phyloP scores from a whole-genome alignment of 2,888 invertebrate species.

The Pterobdella sp. region DNA sequence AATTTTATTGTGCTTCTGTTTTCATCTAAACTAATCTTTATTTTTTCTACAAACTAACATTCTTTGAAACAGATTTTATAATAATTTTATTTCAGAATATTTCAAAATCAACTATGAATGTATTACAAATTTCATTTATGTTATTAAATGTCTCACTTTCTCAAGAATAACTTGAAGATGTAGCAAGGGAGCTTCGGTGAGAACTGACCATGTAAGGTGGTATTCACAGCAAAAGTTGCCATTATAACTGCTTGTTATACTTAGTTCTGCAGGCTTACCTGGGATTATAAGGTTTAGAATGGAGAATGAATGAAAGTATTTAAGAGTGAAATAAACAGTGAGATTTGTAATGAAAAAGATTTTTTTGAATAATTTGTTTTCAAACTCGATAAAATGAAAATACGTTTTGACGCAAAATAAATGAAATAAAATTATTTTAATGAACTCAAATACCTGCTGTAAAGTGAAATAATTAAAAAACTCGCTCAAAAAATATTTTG shows the following conservation, averaged over 20 bases:
- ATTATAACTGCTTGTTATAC: not conserved
- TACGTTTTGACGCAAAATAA: too few species aligned
- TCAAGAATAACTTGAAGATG: not conserved
- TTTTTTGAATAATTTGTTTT: too few species aligned
- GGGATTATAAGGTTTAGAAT: too few species aligned
- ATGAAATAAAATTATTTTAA: too few species aligned
- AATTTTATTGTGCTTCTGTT: too few species aligned
- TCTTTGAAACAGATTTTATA: not conserved
- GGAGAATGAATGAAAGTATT: not conserved
- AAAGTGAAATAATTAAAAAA: too few species aligned
- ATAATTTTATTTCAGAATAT: not conserved
- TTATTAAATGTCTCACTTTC: too few species aligned
- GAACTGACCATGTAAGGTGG: slow-evolving; percentile 5
- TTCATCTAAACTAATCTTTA: not conserved
- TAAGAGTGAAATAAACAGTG: not conserved
- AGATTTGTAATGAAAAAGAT: too few species aligned
- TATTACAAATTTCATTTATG: too few species aligned
- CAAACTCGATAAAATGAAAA: too few species aligned
- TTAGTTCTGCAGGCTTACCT: slow-evolving; percentile 9
- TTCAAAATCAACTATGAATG: not conserved
- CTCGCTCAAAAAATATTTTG: too few species aligned
- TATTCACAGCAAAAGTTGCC: not conserved
- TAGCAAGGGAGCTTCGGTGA: not conserved
- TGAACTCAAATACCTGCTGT: too few species aligned
- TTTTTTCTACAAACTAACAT: not conserved